Percentiles rank a stretch among this genome's conserved stretches.
phyloP scores from a whole-genome alignment of 2,888 invertebrate species.

The Helobdella robusta region DNA sequence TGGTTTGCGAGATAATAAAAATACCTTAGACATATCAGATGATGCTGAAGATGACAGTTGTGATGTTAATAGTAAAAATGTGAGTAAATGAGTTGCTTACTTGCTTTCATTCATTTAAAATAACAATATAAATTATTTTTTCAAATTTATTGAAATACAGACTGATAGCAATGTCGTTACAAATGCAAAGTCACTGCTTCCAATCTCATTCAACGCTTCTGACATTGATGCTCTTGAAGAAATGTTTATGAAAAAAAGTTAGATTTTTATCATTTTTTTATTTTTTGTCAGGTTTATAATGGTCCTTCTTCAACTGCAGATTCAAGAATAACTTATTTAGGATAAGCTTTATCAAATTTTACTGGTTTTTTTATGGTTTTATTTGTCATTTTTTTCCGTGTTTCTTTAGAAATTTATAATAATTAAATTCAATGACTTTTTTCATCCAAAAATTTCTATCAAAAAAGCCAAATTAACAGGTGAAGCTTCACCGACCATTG shows the following conservation, averaged over 20 bases:
- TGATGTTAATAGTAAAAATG: no score
- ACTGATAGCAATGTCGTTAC: no score
- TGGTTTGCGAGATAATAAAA: not conserved
- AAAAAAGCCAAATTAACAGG: not conserved
- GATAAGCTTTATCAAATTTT: no score
- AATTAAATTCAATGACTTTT: no score
- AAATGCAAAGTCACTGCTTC: no score
- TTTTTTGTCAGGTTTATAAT: not conserved
- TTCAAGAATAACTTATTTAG: no score
- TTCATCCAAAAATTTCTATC: conserved; percentile 5
- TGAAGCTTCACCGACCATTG: not conserved
- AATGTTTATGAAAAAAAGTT: conserved; percentile 11
- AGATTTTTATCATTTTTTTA: not conserved
- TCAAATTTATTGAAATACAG: no score
- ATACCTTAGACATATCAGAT: not conserved
- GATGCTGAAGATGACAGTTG: not conserved
- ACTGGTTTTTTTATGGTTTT: no score
- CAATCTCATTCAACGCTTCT: conserved; percentile 1
- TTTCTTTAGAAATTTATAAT: no score
- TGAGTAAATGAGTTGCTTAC: no score
- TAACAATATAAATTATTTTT: not conserved
- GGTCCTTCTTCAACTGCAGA: not conserved
- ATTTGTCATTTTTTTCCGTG: no score
- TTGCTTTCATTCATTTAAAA: no score
- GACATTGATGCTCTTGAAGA: conserved; percentile 17